Percentiles rank a stretch among this genome's conserved stretches.
These are phyloP conservation scores for Pterobdella sp. DNA, from an alignment of 2,888 invertebrate species.

Conservation along the genomic window DNA sequence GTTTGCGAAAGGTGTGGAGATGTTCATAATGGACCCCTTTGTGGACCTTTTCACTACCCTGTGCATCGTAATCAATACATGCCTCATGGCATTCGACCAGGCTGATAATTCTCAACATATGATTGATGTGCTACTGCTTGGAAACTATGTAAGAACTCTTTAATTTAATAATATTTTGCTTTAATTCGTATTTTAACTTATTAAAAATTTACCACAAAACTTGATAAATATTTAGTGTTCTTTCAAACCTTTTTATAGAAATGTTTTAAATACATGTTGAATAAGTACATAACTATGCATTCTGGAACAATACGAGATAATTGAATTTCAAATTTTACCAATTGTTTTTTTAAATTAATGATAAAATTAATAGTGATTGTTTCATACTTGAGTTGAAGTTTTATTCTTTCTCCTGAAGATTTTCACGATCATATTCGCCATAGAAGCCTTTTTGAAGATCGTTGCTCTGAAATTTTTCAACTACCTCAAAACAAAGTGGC, in stretches of 20 bases:
- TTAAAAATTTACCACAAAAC: not conserved
- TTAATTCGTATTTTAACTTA: not conserved
- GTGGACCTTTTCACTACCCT: slow-evolving; percentile 94
- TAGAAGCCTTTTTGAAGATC: slow-evolving; percentile 86
- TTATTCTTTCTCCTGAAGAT: slow-evolving; percentile 59
- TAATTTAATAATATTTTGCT: not conserved
- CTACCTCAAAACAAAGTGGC: slow-evolving; percentile 98
- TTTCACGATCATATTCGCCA: slow-evolving; percentile 91
- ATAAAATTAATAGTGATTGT: too few species aligned
- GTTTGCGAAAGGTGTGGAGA: slow-evolving; percentile 71
- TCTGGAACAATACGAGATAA: too few species aligned
- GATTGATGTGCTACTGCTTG: slow-evolving; percentile 74
- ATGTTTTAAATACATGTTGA: too few species aligned
- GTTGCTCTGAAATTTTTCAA: slow-evolving; percentile 92
- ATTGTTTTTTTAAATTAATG: too few species aligned
- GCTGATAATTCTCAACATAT: slow-evolving; percentile 79
- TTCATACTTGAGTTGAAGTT: too few species aligned
- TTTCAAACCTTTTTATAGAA: too few species aligned
- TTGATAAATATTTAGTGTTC: too few species aligned
- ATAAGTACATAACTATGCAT: too few species aligned
- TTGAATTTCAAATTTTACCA: too few species aligned
- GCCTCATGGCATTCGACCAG: slow-evolving; percentile 94
- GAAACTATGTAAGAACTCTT: slow-evolving; percentile 88
- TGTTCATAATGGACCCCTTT: slow-evolving; percentile 93
- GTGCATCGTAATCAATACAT: slow-evolving; percentile 92